Base-by-base conservation (phyloP, 2,113 vertebrate species). In the Callopanchax toddi region DNA sequence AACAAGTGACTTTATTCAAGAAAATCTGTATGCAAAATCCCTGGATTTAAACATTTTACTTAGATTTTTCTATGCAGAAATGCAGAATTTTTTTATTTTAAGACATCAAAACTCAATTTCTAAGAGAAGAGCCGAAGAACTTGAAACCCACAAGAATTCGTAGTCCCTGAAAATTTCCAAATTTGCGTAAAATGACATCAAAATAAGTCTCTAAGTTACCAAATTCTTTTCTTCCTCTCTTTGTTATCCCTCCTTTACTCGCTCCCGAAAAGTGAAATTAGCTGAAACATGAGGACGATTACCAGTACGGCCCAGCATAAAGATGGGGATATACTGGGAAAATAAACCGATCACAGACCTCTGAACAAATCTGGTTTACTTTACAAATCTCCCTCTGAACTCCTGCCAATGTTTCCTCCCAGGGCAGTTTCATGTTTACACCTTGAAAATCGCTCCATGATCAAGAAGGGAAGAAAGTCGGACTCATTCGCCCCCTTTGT, bases 331-430 rank as follows among this genome's bases (percentile, higher is more conserved):
- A 64, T 40, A 83, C 73, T 69, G 81, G 67, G 77, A 89, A 91
- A 90, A 92, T 83, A 89, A 90, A 89, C 84, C 62, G 78, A 85
- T 88, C 79, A 73, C 78, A 80, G 86, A 72, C 66, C 76, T 72
- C 82, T 77, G 79, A 84, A 90, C 83, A 87, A 89, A 90, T 89
- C 84, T 90, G 88, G 81, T 87, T 88, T 86, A 87, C 84, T 89
- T 91, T 86, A 88, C 86, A 88, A 89, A 87, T 75, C 67, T 71
- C 83, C 66, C 74, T 89, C 85, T 92, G 89, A 91, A 89, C 85
- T 81, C 16, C 58, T 85, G 87, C 89, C 90, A 91, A 64, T 52
- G 37, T 62, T 60, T 71, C 74, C 70, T 87, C 82, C 81, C 67
- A 46, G 52, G 67, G 71, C 78, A 88, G 83, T 83, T 80, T 87